Percentiles rank a stretch among this genome's conserved stretches.
phyloP scores from a whole-genome alignment of 2,797 vertebrate species.

The Leucoraja ocellata region DNA sequence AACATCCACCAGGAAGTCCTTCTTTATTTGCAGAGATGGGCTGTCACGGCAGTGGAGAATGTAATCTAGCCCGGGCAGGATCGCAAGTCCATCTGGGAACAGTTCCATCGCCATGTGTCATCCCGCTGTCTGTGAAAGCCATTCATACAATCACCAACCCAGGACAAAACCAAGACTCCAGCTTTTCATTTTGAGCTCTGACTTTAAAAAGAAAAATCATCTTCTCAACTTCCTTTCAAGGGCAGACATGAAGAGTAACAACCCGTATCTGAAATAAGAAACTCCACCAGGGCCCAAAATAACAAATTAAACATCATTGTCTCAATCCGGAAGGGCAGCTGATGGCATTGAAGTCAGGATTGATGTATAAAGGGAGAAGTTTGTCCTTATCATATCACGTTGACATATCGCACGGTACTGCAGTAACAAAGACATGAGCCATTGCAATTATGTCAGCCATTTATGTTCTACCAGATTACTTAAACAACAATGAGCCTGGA shows the following conservation, averaged over 20 bases:
- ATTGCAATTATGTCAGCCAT: neutral
- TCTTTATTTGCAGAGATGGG: slow-evolving; percentile 1
- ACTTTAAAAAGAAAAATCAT: neutral
- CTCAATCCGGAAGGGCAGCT: neutral
- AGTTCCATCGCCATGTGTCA: neutral
- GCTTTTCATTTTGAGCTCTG: neutral
- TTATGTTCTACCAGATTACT: neutral
- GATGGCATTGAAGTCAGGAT: neutral
- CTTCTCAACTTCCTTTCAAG: too few relatives aligned
- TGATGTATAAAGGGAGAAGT: neutral
- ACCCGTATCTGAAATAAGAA: neutral
- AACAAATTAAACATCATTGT: neutral
- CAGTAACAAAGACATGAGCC: neutral
- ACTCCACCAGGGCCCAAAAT: slow-evolving; percentile 2
- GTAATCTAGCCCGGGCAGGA: neutral
- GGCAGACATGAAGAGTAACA: neutral
- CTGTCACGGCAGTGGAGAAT: neutral
- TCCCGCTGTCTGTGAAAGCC: neutral
- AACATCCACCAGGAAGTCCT: neutral
- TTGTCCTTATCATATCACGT: neutral
- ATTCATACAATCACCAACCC: neutral
- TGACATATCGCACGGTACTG: neutral
- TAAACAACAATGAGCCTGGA: neutral
- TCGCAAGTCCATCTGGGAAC: slow-evolving; percentile 1
- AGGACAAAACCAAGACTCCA: neutral